These are phyloP conservation scores for Diceros bicornis DNA, from an alignment of 2,797 vertebrate genomes.

Conservation along the genomic window DNA sequence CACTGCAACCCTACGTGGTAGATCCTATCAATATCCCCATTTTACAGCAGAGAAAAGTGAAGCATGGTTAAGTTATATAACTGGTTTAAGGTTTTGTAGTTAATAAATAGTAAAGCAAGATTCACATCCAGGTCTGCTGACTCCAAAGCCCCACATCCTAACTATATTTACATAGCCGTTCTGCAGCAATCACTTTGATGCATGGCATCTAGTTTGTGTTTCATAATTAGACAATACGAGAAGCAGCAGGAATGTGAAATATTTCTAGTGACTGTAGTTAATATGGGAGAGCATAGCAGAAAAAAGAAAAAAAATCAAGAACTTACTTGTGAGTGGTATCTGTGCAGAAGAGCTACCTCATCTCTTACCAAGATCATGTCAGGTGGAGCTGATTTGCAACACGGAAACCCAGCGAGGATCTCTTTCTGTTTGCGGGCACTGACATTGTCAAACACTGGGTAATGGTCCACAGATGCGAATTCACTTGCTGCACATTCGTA, in stretches of 20 bases:
- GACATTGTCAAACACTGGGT: conserved; percentile 73
- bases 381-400: conserved; percentile 80
- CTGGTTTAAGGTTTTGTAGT: not conserved
- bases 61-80: not conserved
- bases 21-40: not conserved
- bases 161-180: not conserved
- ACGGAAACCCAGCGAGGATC: conserved; percentile 87
- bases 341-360: conserved; percentile 88
- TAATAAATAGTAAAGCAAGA: conserved; percentile 25
- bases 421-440: conserved; percentile 53
- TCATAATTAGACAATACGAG: not conserved
- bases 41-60: conserved; percentile 32
- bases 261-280: not conserved
- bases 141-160: not conserved
- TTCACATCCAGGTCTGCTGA: not conserved
- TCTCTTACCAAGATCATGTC: conserved; percentile 84
- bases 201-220: not conserved
- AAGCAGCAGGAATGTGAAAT: not conserved
- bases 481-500: conserved; percentile 90
- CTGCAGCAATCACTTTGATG: not conserved
- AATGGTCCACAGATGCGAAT: conserved; percentile 80
- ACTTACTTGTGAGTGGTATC: conserved; percentile 91
- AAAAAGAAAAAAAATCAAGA: not conserved
- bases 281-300: not conserved
- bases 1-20: not conserved